These are phyloP conservation scores for Bostrychus sinensis DNA, from an alignment of 2,113 vertebrate genomes.

Conservation along the genomic window DNA sequence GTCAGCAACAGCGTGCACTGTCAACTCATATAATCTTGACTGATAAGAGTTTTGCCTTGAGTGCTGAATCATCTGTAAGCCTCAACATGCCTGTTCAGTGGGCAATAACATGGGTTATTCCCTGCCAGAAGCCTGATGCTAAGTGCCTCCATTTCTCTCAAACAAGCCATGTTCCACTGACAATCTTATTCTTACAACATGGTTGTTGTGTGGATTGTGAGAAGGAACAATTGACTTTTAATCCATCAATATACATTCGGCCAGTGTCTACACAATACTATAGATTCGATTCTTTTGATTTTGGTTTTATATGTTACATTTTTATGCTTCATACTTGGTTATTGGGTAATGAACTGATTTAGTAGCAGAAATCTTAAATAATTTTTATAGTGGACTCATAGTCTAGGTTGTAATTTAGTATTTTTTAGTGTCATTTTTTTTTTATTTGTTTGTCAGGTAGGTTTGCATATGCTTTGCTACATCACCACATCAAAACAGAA, in stretches of 20 bases:
- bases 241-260: background rate
- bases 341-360: no score
- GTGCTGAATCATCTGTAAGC: constrained; percentile 10
- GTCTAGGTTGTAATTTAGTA: no score
- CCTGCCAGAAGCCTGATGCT: background rate
- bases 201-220: background rate
- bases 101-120: background rate
- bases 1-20: background rate
- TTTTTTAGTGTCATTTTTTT: no score
- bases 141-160: background rate
- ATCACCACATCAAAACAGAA: no score
- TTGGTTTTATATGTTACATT: no score
- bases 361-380: no score
- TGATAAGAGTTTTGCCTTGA: constrained; percentile 1
- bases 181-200: background rate
- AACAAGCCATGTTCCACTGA: constrained; percentile 3
- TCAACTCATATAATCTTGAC: constrained; percentile 4
- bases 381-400: no score
- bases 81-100: constrained; percentile 6
- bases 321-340: no score
- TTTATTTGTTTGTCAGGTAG: no score
- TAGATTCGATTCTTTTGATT: background rate
- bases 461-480: no score
- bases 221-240: background rate
- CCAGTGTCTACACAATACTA: background rate